Evolutionary conservation across 2,113 vertebrate species (phyloP).

Genomic region (Laticauda colubrina): DNA sequence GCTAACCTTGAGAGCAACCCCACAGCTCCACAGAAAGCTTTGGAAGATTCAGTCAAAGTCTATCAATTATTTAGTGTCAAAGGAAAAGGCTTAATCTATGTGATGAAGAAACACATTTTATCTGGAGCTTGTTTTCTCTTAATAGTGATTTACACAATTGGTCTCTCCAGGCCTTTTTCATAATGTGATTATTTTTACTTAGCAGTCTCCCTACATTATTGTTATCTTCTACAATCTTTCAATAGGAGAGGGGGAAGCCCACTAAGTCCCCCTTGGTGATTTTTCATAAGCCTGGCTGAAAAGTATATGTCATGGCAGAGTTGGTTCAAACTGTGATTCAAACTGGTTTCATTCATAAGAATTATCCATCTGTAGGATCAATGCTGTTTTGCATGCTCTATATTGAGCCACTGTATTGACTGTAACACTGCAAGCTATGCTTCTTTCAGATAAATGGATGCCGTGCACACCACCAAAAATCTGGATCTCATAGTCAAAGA

Average conservation of each 20-base stretch:
- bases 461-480: background rate
- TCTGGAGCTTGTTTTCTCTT: constrained; percentile 62
- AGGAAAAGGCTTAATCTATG: constrained; percentile 61
- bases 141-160: constrained; percentile 71
- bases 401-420: background rate
- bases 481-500: background rate
- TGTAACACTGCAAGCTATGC: background rate
- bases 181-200: constrained; percentile 69
- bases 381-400: too few relatives aligned
- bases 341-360: background rate
- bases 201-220: constrained; percentile 57
- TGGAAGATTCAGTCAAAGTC: constrained; percentile 47
- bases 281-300: constrained; percentile 27
- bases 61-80: constrained; percentile 76
- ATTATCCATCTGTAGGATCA: background rate
- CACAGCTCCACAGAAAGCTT: constrained; percentile 53
- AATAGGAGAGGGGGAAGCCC: background rate
- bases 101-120: constrained; percentile 76
- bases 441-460: background rate
- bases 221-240: constrained; percentile 50
- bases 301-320: constrained; percentile 2
- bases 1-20: constrained; percentile 69
- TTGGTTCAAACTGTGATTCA: background rate
- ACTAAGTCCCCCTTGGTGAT: constrained; percentile 21
- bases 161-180: constrained; percentile 50